These are phyloP conservation scores for Phragmatobia fuliginosa DNA, from an alignment of 2,888 invertebrate species.

Conservation along the genomic window DNA sequence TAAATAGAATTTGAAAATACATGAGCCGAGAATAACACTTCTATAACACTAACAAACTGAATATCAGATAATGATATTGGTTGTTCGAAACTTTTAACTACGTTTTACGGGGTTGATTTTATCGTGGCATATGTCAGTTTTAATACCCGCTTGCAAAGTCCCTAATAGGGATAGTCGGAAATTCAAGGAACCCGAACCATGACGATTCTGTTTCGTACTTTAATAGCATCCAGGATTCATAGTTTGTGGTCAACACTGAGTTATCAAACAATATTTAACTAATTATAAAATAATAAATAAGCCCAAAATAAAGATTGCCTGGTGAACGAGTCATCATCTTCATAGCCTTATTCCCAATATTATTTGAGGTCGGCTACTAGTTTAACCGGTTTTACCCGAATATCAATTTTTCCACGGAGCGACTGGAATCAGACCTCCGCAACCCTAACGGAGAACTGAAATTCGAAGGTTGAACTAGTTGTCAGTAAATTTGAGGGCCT, in stretches of 20 bases:
- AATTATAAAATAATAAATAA: too few species aligned
- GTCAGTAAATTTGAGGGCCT: too few species aligned
- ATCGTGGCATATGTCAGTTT: not conserved
- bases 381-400: too few species aligned
- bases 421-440: too few species aligned
- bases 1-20: not conserved
- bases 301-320: not conserved
- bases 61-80: conserved; percentile 3
- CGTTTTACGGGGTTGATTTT: not conserved
- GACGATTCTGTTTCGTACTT: not conserved
- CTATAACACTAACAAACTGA: not conserved
- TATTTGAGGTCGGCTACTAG: too few species aligned
- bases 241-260: not conserved
- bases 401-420: too few species aligned
- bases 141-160: not conserved
- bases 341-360: too few species aligned
- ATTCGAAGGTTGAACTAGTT: too few species aligned
- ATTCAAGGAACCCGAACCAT: not conserved
- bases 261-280: not conserved
- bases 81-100: conserved; percentile 17
- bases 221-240: not conserved
- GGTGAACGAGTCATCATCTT: too few species aligned
- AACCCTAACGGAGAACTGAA: too few species aligned
- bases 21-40: not conserved
- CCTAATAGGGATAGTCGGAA: not conserved